Percentiles rank a stretch among this genome's conserved stretches.
phyloP scores from a whole-genome alignment of 2,888 invertebrate genomes.

The Zygaena filipendulae region DNA sequence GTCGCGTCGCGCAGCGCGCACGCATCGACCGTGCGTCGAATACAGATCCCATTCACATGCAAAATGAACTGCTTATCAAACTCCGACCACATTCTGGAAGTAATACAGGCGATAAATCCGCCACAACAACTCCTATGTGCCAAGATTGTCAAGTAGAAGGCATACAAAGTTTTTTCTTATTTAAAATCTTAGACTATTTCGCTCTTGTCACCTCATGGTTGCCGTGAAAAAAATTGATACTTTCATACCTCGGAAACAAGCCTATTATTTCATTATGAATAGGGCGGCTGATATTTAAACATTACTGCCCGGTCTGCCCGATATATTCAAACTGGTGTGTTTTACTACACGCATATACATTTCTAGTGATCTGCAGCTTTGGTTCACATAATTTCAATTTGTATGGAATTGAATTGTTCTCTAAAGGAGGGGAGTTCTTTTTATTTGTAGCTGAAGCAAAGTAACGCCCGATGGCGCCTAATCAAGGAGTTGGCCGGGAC shows the following conservation, averaged over 20 bases:
- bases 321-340: no score
- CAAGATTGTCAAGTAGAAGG: no score
- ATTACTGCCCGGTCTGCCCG: no score
- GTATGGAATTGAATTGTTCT: constrained; percentile 14
- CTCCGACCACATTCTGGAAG: constrained; percentile 31
- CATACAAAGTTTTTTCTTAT: no score
- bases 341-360: neutral
- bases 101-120: constrained; percentile 32
- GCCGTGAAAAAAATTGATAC: no score
- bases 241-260: no score
- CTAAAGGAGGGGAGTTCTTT: no score
- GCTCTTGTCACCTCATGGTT: no score
- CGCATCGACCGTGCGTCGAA: constrained; percentile 52
- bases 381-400: constrained; percentile 23
- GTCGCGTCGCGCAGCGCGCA: constrained; percentile 44
- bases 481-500: constrained; percentile 66
- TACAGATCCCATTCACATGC: constrained; percentile 54
- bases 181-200: no score
- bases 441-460: constrained; percentile 57
- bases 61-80: constrained; percentile 44
- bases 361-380: constrained; percentile 13
- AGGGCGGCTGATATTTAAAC: no score
- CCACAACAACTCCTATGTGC: no score
- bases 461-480: constrained; percentile 63
- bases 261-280: no score